phyloP scores from a whole-genome alignment of 2,113 vertebrate genomes.

The Paradisaea rubra region DNA sequence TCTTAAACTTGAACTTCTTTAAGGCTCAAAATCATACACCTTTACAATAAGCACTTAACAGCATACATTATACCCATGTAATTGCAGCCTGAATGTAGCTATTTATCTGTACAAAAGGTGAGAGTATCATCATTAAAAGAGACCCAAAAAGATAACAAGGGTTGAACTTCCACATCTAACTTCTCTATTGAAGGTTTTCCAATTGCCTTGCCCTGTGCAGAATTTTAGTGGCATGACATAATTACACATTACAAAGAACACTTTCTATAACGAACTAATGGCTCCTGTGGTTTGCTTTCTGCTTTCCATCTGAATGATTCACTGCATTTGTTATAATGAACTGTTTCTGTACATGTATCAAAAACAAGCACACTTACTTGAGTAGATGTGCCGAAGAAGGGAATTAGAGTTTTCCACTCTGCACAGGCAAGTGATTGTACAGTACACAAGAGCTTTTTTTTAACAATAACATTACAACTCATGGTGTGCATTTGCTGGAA shows the following conservation, averaged over 20 bases:
- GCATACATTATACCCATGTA: background rate
- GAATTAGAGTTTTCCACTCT: background rate
- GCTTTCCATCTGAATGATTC: background rate
- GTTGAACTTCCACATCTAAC: background rate
- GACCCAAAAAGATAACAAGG: background rate
- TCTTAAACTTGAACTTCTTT: background rate
- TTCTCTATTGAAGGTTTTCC: background rate
- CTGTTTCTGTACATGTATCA: background rate
- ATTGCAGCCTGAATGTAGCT: background rate
- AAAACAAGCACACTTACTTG: background rate
- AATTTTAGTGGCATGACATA: background rate
- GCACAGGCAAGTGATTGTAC: background rate
- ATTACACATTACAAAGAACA: background rate
- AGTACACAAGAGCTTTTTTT: background rate
- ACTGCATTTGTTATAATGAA: background rate
- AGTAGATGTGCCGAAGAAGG: background rate
- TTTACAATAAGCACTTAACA: background rate
- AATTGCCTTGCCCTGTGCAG: background rate
- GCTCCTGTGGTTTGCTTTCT: background rate
- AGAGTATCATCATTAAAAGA: background rate
- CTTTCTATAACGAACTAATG: background rate
- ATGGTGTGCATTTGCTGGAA: background rate
- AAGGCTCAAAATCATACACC: background rate
- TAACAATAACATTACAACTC: background rate
- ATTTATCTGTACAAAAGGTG: background rate